Base-by-base conservation (phyloP, 2,888 invertebrate species). In the Portevinia maculata region DNA sequence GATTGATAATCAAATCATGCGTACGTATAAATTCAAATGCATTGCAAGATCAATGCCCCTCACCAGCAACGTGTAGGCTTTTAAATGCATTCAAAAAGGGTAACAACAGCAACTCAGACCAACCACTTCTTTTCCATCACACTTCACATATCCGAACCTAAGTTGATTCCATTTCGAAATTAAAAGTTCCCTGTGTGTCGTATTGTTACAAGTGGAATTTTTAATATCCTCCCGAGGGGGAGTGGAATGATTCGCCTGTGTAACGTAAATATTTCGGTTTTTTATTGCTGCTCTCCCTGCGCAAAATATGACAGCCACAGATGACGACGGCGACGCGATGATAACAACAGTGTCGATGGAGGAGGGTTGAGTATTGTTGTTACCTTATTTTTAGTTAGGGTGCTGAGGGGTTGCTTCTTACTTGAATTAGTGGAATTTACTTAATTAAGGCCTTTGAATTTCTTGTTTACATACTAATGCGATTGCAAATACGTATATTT, bases 171-270 rank as follows among this genome's bases (percentile, higher is more conserved):
- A 83, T 83, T 83, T 83, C 83, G 62, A 78, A 83, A 83, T 83
- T 83, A 83, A 83, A 83, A 83, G 71, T 83, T 73, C 65, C 57
- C 71, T 67, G 21, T 60, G 32, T 59, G 44, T 57, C 67, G 59
- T 67, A 65, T 78, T 83, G 78, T 83, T 83, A 83, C 83, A 83
- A 78, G 83, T 83, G 83, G 83, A 83, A 83, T 83, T 83, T 83
- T 83, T 83, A 83, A 83, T 83, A 83, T 83, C 67, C 60, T 78
- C 83, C 71, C 41, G 32, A 32, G 62, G 69, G 41, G 70, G 69
- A 44, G 57, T 37, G 28, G 19, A 67, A 71, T 81, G 57, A 70
- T 59, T 60, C 21, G 13, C 44, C 24, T 57, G 62, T 76, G 76
- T 59, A 81, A 71, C 53, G 65, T 76, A 65, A 65, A 81, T 59